phyloP scores from a whole-genome alignment of 2,797 vertebrate species.

The Carcharodon carcharias region DNA sequence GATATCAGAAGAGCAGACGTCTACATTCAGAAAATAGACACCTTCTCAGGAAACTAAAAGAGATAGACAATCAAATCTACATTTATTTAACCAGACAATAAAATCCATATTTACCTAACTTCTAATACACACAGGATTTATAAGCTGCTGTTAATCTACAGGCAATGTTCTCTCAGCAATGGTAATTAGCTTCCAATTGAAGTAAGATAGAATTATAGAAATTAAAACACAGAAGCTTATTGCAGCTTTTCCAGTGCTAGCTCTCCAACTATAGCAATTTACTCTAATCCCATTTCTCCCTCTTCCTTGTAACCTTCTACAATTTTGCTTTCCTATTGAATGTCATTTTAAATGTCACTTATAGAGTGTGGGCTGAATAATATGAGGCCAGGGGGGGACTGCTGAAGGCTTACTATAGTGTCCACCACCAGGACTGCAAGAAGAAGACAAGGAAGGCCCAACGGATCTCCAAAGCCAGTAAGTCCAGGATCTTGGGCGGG shows the following conservation, averaged over 20 bases:
- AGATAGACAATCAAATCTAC: not conserved
- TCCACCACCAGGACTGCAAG: no score
- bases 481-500: no score
- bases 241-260: not conserved
- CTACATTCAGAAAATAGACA: not conserved
- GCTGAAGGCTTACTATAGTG: no score
- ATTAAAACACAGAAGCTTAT: not conserved
- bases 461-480: no score
- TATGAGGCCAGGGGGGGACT: no score
- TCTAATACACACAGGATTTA: not conserved
- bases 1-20: not conserved
- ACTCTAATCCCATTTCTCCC: not conserved
- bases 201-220: not conserved
- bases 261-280: not conserved
- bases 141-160: not conserved
- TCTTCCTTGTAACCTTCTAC: not conserved
- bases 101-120: not conserved
- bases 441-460: no score
- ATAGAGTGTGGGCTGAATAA: not conserved
- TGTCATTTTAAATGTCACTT: not conserved
- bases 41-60: not conserved
- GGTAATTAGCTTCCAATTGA: not conserved
- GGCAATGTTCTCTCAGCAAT: not conserved
- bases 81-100: conserved; percentile 13
- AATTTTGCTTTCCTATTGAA: not conserved